Conservation (phyloP, 2,113 vertebrate genomes). For the Peromyscus polionotus region DNA sequence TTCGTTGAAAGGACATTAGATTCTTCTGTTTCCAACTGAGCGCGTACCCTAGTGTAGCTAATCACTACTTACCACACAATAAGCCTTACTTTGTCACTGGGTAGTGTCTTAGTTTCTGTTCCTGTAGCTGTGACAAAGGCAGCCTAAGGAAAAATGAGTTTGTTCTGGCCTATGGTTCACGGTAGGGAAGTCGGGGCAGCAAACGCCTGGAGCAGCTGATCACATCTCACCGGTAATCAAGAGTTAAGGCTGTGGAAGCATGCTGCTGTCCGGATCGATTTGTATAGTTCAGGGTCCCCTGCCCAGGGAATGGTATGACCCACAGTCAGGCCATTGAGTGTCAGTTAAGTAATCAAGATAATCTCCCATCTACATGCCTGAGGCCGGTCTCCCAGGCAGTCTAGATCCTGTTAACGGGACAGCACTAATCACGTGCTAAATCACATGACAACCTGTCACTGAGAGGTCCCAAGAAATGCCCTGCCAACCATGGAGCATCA, state of each 20-base stretch:
- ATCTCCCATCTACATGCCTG: not conserved
- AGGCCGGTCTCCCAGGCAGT: not conserved
- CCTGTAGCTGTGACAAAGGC: not conserved
- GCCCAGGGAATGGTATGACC: not conserved
- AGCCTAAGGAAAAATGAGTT: not conserved
- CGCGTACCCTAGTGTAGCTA: rapidly evolving
- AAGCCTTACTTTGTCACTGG: not conserved
- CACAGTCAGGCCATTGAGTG: too few relatives aligned
- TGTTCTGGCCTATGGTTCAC: not conserved
- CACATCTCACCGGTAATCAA: not conserved
- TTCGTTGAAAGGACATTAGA: constrained; percentile 18
- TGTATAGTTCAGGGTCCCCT: not conserved
- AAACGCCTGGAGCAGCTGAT: not conserved
- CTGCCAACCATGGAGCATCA: not conserved
- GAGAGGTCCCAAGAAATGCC: not conserved
- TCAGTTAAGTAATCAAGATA: not conserved
- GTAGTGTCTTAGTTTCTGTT: not conserved
- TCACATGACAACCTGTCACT: not conserved
- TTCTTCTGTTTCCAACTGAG: not conserved
- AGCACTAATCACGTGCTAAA: not conserved
- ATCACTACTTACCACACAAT: too few relatives aligned
- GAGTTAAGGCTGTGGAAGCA: not conserved
- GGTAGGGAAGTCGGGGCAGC: not conserved
- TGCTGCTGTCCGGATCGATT: not conserved
- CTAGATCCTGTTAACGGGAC: not conserved